Percentiles rank a stretch among this genome's conserved stretches.
Conservation (phyloP, 2,797 vertebrate species). For the Lemur catta region DNA sequence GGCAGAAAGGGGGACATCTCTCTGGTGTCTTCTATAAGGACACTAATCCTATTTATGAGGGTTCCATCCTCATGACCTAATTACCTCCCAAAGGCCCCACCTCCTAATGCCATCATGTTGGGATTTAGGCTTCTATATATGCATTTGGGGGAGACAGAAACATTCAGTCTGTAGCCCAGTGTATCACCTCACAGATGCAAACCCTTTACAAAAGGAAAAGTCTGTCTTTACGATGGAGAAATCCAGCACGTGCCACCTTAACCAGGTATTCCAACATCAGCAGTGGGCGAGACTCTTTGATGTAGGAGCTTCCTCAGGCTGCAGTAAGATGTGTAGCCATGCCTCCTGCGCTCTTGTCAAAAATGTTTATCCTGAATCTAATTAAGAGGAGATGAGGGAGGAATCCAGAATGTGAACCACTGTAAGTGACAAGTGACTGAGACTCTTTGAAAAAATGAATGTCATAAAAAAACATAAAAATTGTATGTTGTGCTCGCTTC, state of each 20-base stretch:
- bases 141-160: neutral
- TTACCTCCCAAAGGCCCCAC: neutral
- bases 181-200: neutral
- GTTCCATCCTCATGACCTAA: neutral
- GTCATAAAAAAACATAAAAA: neutral
- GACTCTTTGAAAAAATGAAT: neutral
- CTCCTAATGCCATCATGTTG: neutral
- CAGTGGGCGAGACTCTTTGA: neutral
- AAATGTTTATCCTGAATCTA: neutral
- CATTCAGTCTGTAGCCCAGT: neutral
- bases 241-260: neutral
- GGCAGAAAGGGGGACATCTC: too few relatives aligned
- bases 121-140: neutral
- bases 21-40: neutral
- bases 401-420: neutral
- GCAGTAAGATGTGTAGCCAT: neutral
- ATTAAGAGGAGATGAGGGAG: neutral
- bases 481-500: too few relatives aligned
- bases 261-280: neutral
- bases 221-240: neutral
- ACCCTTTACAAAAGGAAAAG: neutral
- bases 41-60: neutral
- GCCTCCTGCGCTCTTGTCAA: neutral
- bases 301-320: too few relatives aligned
- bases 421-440: neutral